Conservation (phyloP, 53 echinoderm and acorn worm genomes). For the Echinarachnius parma region DNA sequence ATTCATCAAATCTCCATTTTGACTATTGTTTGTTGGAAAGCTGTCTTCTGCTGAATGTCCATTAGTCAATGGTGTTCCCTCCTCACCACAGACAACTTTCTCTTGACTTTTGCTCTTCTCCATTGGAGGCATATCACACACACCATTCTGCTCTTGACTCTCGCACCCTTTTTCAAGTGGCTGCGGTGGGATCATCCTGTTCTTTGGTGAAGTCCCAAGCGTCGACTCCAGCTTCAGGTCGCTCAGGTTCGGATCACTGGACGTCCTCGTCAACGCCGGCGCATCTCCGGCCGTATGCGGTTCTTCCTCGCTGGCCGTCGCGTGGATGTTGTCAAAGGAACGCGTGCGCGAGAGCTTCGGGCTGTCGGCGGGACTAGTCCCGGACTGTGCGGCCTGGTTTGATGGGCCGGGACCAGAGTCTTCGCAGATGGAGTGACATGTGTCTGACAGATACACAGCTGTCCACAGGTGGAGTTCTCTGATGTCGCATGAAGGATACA, state of each 20-base stretch:
- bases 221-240: conserved; percentile 71
- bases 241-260: conserved; percentile 86
- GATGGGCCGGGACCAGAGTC: conserved; percentile 26
- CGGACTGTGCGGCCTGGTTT: conserved; percentile 40
- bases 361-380: conserved; percentile 43
- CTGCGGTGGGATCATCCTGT: conserved; percentile 29
- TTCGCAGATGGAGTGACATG: conserved; percentile 41
- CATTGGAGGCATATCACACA: background rate
- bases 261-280: conserved; percentile 54
- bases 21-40: background rate
- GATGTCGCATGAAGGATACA: conserved; percentile 75
- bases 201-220: conserved; percentile 67
- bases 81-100: background rate
- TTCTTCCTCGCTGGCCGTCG: conserved; percentile 64
- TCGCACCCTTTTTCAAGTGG: conserved; percentile 8
- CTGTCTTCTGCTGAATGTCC: conserved; percentile 3
- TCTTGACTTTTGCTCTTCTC: background rate
- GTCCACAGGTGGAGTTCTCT: conserved; percentile 77
- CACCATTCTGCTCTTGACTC: background rate
- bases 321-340: conserved; percentile 87
- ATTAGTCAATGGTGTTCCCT: conserved; percentile 9
- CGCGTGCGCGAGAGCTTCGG: conserved; percentile 78
- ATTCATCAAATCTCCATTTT: too few species aligned
- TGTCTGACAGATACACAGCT: conserved; percentile 76
- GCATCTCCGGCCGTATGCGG: conserved; percentile 59